Base-by-base conservation (phyloP, 2,888 invertebrate species). In the Leistus spinibarbis region DNA sequence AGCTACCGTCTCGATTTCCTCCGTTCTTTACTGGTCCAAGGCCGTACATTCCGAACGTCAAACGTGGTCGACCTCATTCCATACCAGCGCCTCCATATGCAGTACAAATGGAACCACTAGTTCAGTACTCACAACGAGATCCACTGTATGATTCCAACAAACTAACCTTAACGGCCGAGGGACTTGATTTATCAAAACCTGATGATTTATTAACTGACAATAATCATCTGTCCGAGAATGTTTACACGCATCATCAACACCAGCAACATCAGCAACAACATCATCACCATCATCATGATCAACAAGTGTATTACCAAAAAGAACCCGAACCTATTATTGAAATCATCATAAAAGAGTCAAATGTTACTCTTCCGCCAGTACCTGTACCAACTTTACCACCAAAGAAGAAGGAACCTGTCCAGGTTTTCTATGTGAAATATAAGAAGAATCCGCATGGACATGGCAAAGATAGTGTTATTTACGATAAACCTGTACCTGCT, bases 241-340 rank as follows among this genome's bases (percentile, higher is more conserved):
- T 85, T 56, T 89, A 86, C 79, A 88, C 88, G 72, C 87, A 88
- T 76, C 67, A 63, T 40, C 13, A 40, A 19, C 72, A 72, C 40
- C 87, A 88, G 76, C 67, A 63, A 24, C 13, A 40, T 16, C 72
- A 72, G 53, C 22, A 57, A 16, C 85, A 70, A 81, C 84, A 24
- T 78, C 88, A 17, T 86, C 87, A 56, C 19, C 56, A 76, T 27
- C 63, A 62, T 56, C 27, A 66, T 53, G 22, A 86, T 74, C 81
- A 83, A 72, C 86, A 84, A 1, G 82, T 85, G 2, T 76, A 79
- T 69, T 86, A 85, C 80, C 88, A 92, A 78, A 92, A 93, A 82
- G 93, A 94, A 69, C 95, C 95, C 0, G 95, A 95, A 82, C 95
- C 95, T 3, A 96, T 96, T 19, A 96, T 96, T 80, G 96, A 96